These are phyloP conservation scores for Poecilia wingei DNA, from an alignment of 2,797 vertebrate genomes.

Conservation along the genomic window DNA sequence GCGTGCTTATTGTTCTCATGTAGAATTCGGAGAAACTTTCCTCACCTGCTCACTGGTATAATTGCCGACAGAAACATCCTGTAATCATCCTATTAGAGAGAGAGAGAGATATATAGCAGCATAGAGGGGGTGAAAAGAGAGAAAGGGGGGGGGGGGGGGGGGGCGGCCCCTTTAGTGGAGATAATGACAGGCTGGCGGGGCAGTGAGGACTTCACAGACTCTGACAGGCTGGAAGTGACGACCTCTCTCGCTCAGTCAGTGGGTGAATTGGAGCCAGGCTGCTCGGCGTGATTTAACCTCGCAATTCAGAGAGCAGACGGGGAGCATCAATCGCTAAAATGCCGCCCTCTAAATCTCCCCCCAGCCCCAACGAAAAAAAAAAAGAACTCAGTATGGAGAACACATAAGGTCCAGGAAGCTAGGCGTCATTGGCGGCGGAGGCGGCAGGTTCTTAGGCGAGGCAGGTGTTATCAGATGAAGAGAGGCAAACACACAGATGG, in stretches of 20 bases:
- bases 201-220: conserved; percentile 40
- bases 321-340: conserved; percentile 28
- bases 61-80: conserved; percentile 69
- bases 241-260: conserved; percentile 50
- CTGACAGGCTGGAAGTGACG: conserved; percentile 67
- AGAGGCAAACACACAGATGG: conserved; percentile 43
- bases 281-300: conserved; percentile 43
- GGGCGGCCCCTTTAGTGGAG: conserved; percentile 49
- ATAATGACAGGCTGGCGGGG: conserved; percentile 68
- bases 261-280: conserved; percentile 42
- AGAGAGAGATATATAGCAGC: conserved; percentile 38
- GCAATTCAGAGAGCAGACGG: conserved; percentile 27
- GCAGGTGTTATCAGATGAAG: conserved; percentile 52
- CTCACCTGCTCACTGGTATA: conserved; percentile 63
- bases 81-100: conserved; percentile 74
- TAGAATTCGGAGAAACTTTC: conserved; percentile 10
- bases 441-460: conserved; percentile 29
- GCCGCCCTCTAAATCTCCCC: neutral
- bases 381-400: conserved; percentile 6
- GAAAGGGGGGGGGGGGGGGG: neutral
- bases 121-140: conserved; percentile 11
- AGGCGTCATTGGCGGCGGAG: conserved; percentile 2
- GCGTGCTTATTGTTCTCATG: neutral
- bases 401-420: conserved; percentile 10
- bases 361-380: conserved; percentile 2